phyloP scores from a whole-genome alignment of 2,797 vertebrate species.

The Anomalospiza imberbis region DNA sequence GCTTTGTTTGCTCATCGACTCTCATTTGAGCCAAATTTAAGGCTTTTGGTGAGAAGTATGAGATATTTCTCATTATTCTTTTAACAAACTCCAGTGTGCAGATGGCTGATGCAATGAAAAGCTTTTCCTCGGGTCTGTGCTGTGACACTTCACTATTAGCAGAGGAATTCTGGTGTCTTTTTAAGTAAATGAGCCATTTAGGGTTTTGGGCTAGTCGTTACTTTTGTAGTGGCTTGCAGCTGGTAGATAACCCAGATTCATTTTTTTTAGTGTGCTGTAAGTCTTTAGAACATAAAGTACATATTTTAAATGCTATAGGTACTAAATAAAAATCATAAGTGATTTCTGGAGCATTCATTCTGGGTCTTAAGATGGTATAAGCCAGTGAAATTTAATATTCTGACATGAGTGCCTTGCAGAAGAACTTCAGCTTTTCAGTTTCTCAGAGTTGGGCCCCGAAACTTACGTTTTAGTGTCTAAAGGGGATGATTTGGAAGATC shows the following conservation, averaged over 20 bases:
- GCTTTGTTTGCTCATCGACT: background rate
- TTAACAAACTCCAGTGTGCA: background rate
- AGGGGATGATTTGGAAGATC: background rate
- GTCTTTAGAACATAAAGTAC: background rate
- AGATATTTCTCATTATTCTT: background rate
- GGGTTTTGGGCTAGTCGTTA: background rate
- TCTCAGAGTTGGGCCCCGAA: background rate
- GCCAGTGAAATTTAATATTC: background rate
- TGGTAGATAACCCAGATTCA: background rate
- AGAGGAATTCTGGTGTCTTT: background rate
- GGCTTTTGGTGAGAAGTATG: background rate
- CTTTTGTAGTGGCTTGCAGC: background rate
- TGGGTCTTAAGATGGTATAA: background rate
- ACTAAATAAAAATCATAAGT: background rate
- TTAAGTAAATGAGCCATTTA: background rate
- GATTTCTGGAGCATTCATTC: background rate
- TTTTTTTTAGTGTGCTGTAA: background rate
- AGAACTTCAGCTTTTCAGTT: background rate
- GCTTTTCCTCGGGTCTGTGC: background rate
- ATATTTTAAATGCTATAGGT: background rate
- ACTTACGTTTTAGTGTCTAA: background rate
- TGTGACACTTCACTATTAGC: background rate
- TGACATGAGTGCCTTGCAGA: background rate
- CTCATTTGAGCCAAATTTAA: background rate
- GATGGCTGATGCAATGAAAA: background rate